These are phyloP conservation scores for Pollenia labialis DNA, from an alignment of 2,888 invertebrate species.

Conservation along the genomic window DNA sequence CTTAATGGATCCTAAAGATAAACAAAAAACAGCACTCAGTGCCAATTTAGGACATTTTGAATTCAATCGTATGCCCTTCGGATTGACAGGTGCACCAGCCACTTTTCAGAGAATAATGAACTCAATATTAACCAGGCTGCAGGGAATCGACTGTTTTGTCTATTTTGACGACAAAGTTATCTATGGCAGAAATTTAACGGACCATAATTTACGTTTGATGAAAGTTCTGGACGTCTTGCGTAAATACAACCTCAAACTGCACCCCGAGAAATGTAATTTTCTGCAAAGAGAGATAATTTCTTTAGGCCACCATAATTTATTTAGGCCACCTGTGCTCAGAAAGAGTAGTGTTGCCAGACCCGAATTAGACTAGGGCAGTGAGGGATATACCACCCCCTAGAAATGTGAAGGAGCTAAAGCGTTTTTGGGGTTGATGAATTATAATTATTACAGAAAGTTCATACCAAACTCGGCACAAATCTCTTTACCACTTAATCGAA, in stretches of 20 bases:
- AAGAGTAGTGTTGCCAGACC: not conserved
- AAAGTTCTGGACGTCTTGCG: too few species aligned
- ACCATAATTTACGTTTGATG: too few species aligned
- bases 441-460: constrained; percentile 1
- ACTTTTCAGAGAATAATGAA: not conserved
- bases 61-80: too few species aligned
- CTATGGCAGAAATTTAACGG: not conserved
- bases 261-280: not conserved
- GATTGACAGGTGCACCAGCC: not conserved
- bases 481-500: not conserved
- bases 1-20: too few species aligned
- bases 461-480: not conserved
- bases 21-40: not conserved
- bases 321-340: too few species aligned
- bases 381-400: not conserved
- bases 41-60: too few species aligned
- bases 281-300: not conserved
- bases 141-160: not conserved
- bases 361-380: not conserved
- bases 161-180: not conserved
- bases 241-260: too few species aligned
- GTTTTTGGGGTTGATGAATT: not conserved
- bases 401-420: not conserved
- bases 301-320: not conserved
- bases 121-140: not conserved